Base-by-base conservation (phyloP, 2,888 invertebrate genomes). In the Noctua janthina region DNA sequence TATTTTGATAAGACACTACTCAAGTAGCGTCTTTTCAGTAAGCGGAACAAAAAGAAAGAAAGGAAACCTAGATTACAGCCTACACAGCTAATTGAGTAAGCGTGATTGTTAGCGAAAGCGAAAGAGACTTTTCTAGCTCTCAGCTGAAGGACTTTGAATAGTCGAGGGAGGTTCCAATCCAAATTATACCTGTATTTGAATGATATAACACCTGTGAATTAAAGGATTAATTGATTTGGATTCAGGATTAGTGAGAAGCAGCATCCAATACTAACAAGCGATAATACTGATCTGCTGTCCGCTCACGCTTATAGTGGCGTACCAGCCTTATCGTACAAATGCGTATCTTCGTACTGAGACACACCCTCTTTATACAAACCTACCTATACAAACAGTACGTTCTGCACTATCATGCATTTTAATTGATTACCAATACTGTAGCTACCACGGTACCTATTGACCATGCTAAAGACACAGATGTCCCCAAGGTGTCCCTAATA, bases 361-460 rank as follows among this genome's bases (percentile, higher is more conserved):
- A 89, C 89, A 90, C 89, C 89, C 89, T 75, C 83, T 81, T 82
- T 82, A 29, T 74, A 81, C 87, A 85, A 83, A 81, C 66, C 20
- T 62, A 71, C 17, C 23, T 74, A 74, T 35, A 66, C 3, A 43
- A 64, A 66, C 35, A 49, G 29, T 56, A 72, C 51, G 39, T 54
- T 86, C 66, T 81, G 64, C 77, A 75, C 59, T 75, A 76, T 77
- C 87, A 85, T 86, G 88, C 88, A 86, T 75, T 86, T 73, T 88
- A 88, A 86, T 86, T 86, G 86, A 88, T 85, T 73, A 70, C 73
- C 77, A 81, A 81, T 86, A 85, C 43, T 73, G 39, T 62, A 59
- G 1, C 49, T 51, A 80, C 23, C 29, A 56, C 51, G 2, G 29
- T 66, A 66, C 13, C 56, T 20, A 51, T 49, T 62, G 49, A 49